Base-by-base conservation (phyloP, 2,113 vertebrate species). In the Ptyas mucosa region DNA sequence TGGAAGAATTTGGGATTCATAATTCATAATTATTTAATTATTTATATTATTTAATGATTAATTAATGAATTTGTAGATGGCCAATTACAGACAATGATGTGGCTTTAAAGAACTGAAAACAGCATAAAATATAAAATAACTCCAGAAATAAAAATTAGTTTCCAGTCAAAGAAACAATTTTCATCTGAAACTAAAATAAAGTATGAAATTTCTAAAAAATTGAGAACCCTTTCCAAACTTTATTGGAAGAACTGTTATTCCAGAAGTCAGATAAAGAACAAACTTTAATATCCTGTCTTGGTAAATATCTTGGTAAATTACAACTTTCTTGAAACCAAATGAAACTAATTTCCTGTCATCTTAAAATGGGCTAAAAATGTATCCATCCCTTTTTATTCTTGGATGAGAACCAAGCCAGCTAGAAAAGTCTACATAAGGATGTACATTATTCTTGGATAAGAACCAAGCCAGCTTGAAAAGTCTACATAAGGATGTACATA, bases 161-260 rank as follows among this genome's bases (percentile, higher is more conserved):
- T 81, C 34, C 18, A 20, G 5, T 34, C 69, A 81, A 81, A 39
- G 69, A 39, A 81, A 39, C 8, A 20, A 39, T 81, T n/a, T 81
- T 81, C 69, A 39, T 94, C 95, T 95, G 88, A 96, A 96, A 97
- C 57, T 29, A 94, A 97, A 96, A 96, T 54, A 95, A 92, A 95
- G 85, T 51, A 91, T 87, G 8, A 90, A 43, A 93, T 90, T 95
- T 94, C 11, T 90, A 90, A 95, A 34, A 95, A 9, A 95, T 94
- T 64, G 90, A 90, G 95, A 94, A 91, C 43, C 92, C 9, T 92
- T 81, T 81, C 69, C 69, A 81, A 81, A 81, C 18, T 39, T 81
- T 81, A 69, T n/a, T 69, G 12, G 29, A 20, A 34, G 23, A 96
- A 96, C 0, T 90, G 6, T 91, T 93, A 92, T 89, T 18, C 23